Percentiles rank a stretch among this genome's conserved stretches.
Evolutionary conservation across 2,797 vertebrate species (phyloP).

Genomic region (Nyctalus aviator): DNA sequence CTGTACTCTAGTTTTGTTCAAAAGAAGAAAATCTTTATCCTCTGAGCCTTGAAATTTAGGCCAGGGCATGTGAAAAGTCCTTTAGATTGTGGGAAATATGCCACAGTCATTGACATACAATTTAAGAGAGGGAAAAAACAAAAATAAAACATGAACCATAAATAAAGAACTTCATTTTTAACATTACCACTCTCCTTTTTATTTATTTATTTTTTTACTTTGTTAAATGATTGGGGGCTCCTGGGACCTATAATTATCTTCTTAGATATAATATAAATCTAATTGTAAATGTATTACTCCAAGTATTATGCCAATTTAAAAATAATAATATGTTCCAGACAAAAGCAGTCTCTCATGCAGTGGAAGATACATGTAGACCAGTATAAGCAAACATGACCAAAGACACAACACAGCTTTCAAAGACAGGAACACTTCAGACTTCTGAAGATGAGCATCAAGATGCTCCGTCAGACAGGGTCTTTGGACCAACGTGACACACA

Average conservation of each 20-base stretch:
- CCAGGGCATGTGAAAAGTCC: neutral
- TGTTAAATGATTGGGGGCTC: neutral
- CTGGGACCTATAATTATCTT: neutral
- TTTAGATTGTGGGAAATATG: neutral
- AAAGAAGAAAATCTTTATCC: conserved; percentile 14
- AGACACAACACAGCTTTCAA: neutral
- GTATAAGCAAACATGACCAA: neutral
- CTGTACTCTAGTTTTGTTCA: neutral
- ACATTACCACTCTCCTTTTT: neutral
- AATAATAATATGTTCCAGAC: neutral
- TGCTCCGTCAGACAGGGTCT: neutral
- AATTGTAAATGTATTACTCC: neutral
- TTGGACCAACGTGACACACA: neutral
- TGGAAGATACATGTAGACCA: neutral
- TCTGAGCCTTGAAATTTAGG: neutral
- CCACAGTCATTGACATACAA: neutral
- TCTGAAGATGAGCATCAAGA: neutral
- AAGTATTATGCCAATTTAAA: neutral
- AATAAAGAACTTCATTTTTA: conserved; percentile 23
- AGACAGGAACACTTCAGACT: neutral
- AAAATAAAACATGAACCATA: neutral
- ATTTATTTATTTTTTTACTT: neutral
- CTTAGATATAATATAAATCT: neutral
- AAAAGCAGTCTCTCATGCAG: neutral
- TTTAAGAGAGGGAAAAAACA: neutral